Conservation (phyloP, 2,797 vertebrate species). For the Sebastes oblongus region DNA sequence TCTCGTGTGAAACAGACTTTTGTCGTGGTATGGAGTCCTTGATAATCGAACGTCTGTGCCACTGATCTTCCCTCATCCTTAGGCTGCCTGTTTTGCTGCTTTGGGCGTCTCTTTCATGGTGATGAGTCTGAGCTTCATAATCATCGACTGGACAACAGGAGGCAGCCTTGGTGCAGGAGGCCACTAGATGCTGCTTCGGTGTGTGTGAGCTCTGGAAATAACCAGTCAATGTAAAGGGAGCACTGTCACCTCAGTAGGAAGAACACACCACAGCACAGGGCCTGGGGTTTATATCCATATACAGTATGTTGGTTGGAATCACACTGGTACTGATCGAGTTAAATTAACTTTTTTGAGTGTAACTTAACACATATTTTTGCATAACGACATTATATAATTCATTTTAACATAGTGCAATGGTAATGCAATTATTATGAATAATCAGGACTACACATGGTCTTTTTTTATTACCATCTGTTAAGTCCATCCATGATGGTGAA, state of each 20-base stretch:
- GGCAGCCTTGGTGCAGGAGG: constrained; percentile 80
- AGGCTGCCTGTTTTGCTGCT: constrained; percentile 92
- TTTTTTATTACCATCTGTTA: constrained; percentile 12
- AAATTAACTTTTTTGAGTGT: constrained; percentile 30
- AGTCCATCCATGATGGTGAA: constrained; percentile 20
- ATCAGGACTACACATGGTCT: constrained; percentile 45
- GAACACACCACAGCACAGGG: constrained; percentile 29
- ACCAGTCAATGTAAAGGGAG: constrained; percentile 26
- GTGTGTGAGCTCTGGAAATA: neutral
- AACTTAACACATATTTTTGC: constrained; percentile 21
- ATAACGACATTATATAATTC: constrained; percentile 18
- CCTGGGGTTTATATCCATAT: neutral
- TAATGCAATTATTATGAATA: constrained; percentile 21
- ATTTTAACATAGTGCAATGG: constrained; percentile 24
- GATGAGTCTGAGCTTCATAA: constrained; percentile 98
- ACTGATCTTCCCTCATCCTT: neutral
- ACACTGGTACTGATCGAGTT: constrained; percentile 4
- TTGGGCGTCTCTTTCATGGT: constrained; percentile 94
- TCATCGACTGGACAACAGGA: constrained; percentile 92
- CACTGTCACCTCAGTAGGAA: constrained; percentile 27
- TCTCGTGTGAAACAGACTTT: neutral
- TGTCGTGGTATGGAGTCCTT: neutral
- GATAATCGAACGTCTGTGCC: neutral
- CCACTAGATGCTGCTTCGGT: constrained; percentile 83
- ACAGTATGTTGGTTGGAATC: constrained; percentile 3